phyloP scores from a whole-genome alignment of 2,888 invertebrate species.

The Pyrgus malvae region DNA sequence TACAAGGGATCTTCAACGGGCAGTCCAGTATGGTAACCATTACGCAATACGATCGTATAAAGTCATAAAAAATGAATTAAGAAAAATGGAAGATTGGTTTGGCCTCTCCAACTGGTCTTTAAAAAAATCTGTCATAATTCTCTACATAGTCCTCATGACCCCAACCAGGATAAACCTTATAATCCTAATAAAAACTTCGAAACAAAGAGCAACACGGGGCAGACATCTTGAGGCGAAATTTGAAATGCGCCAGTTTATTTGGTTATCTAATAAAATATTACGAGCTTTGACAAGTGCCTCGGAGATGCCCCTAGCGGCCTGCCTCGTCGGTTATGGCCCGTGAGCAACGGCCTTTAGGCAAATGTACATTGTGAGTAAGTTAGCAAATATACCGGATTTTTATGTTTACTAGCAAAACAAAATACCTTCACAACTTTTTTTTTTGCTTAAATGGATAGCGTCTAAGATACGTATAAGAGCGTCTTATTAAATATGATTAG shows the following conservation, averaged over 20 bases:
- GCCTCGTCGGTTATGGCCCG: slow-evolving; percentile 58
- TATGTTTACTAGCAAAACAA: slow-evolving; percentile 12
- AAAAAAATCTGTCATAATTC: not conserved
- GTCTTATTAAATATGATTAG: too few species aligned
- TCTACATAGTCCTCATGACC: not conserved
- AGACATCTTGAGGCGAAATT: slow-evolving; percentile 48
- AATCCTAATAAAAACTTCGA: slow-evolving; percentile 9
- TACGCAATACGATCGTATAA: too few species aligned
- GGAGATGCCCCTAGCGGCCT: slow-evolving; percentile 63
- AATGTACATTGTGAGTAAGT: slow-evolving; percentile 30
- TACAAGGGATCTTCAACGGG: too few species aligned
- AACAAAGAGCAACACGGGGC: slow-evolving; percentile 24
- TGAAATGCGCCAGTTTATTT: slow-evolving; percentile 69
- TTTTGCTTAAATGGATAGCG: not conserved
- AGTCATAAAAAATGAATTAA: too few species aligned
- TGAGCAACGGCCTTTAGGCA: slow-evolving; percentile 46
- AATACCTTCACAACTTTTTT: not conserved
- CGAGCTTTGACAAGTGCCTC: slow-evolving; percentile 76
- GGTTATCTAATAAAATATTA: slow-evolving; percentile 81
- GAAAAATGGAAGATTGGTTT: too few species aligned
- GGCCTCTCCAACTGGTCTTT: too few species aligned
- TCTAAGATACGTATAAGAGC: too few species aligned
- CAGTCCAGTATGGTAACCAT: too few species aligned
- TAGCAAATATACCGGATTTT: slow-evolving; percentile 18
- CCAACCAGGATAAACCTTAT: not conserved